phyloP scores from a whole-genome alignment of 2,888 invertebrate genomes.

The Aphidius colemani region DNA sequence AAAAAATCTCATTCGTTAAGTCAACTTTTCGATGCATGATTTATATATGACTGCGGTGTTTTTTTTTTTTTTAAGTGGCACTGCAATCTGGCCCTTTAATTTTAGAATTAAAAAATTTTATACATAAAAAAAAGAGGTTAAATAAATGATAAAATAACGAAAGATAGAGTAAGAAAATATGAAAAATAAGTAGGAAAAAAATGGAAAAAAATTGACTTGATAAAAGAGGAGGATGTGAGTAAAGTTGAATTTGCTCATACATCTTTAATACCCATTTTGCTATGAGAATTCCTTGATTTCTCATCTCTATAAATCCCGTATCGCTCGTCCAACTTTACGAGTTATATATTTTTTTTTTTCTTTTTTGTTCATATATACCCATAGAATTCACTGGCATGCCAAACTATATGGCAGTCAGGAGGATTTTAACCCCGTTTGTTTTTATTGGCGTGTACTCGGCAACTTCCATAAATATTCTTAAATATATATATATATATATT shows the following conservation, averaged over 20 bases:
- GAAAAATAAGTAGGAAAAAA: no score
- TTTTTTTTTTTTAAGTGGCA: no score
- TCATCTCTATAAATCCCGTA: slow-evolving; percentile 25
- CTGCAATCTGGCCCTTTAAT: no score
- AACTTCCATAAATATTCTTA: slow-evolving; percentile 36
- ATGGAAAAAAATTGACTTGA: no score
- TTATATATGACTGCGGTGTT: no score
- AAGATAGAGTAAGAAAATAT: no score
- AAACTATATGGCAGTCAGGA: slow-evolving; percentile 17
- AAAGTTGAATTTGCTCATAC: slow-evolving; percentile 4
- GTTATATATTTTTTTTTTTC: background rate
- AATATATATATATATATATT: slow-evolving; percentile 23
- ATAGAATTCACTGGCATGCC: slow-evolving; percentile 1
- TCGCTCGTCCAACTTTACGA: slow-evolving; percentile 23
- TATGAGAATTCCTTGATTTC: slow-evolving; percentile 22
- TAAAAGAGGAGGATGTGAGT: background rate
- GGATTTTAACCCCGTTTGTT: slow-evolving; percentile 31
- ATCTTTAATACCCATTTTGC: slow-evolving; percentile 14
- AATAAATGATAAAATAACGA: no score
- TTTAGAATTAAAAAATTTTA: no score
- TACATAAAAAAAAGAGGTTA: no score
- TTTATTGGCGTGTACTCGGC: slow-evolving; percentile 29
- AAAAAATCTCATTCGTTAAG: no score
- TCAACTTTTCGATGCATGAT: no score
- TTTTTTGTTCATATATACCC: slow-evolving; percentile 19